A percentile compares a stretch with the other conserved stretches of the same genome.
Evolutionary conservation across 2,797 vertebrate genomes (phyloP).

Genomic region (Heteromormyrus szaboi): DNA sequence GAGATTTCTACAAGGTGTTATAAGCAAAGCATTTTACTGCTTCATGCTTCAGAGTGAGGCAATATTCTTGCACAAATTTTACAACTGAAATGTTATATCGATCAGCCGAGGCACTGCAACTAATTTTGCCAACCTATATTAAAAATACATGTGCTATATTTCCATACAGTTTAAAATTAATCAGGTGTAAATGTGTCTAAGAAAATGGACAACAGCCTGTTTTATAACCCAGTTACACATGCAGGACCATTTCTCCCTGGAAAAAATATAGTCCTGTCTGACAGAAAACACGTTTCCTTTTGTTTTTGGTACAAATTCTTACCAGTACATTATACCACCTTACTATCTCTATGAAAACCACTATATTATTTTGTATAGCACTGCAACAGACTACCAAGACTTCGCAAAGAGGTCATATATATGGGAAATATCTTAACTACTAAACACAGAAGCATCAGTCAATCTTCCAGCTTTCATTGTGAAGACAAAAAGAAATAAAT

Average conservation of each 20-base stretch:
- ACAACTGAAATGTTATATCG: background rate
- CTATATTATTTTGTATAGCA: background rate
- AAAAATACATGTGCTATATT: background rate
- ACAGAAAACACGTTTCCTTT: background rate
- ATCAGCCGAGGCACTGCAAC: background rate
- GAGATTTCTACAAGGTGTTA: background rate
- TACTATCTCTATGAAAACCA: background rate
- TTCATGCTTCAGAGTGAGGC: slow-evolving; percentile 2
- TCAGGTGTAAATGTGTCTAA: background rate
- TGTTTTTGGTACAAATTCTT: slow-evolving; percentile 7
- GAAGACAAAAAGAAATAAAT: background rate
- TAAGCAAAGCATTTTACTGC: background rate
- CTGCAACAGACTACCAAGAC: background rate
- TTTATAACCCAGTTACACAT: background rate
- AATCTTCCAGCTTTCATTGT: background rate
- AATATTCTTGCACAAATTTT: background rate
- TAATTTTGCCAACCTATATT: background rate
- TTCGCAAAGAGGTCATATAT: background rate
- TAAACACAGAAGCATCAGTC: background rate
- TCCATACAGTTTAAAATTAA: background rate
- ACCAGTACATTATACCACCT: background rate
- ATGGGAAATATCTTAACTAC: background rate
- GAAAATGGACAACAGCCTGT: background rate
- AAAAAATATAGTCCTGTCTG: background rate
- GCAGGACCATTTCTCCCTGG: background rate